Percentiles rank a stretch among this genome's conserved stretches.
Conservation (phyloP, 2,797 vertebrate species). For the Siniperca undulata region DNA sequence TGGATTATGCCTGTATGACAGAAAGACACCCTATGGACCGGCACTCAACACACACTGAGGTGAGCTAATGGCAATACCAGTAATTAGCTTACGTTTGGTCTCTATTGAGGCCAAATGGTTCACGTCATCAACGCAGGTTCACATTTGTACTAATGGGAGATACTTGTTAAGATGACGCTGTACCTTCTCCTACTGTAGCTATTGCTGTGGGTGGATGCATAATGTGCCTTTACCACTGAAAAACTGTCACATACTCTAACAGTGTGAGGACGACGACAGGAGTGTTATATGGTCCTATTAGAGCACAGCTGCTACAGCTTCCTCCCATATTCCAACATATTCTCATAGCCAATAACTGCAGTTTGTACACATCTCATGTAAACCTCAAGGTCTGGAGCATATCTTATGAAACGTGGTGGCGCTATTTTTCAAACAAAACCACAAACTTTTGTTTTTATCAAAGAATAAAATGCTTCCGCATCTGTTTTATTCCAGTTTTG, state of each 20-base stretch:
- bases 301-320: constrained; percentile 26
- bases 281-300: constrained; percentile 36
- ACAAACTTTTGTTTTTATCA: neutral
- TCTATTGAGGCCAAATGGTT: constrained; percentile 46
- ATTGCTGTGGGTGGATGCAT: constrained; percentile 25
- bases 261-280: constrained; percentile 29
- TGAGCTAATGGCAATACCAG: constrained; percentile 51
- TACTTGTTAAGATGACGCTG: constrained; percentile 38
- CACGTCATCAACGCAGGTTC: constrained; percentile 24
- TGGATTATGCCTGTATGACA: constrained; percentile 61
- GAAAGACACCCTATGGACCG: constrained; percentile 57
- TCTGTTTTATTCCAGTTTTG: neutral
- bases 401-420: neutral
- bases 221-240: constrained; percentile 24
- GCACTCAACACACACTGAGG: constrained; percentile 48
- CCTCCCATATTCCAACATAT: constrained; percentile 15
- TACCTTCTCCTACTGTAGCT: constrained; percentile 22
- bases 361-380: neutral
- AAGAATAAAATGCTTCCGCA: neutral
- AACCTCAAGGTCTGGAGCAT: neutral
- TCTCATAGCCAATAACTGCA: constrained; percentile 8
- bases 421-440: neutral
- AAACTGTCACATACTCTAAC: constrained; percentile 33
- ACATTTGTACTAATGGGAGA: constrained; percentile 32
- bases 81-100: constrained; percentile 74